A percentile compares a stretch with the other conserved stretches of the same genome.
These are phyloP conservation scores for Neolamprologus variostigma DNA, from an alignment of 2,113 vertebrate species.

Conservation along the genomic window DNA sequence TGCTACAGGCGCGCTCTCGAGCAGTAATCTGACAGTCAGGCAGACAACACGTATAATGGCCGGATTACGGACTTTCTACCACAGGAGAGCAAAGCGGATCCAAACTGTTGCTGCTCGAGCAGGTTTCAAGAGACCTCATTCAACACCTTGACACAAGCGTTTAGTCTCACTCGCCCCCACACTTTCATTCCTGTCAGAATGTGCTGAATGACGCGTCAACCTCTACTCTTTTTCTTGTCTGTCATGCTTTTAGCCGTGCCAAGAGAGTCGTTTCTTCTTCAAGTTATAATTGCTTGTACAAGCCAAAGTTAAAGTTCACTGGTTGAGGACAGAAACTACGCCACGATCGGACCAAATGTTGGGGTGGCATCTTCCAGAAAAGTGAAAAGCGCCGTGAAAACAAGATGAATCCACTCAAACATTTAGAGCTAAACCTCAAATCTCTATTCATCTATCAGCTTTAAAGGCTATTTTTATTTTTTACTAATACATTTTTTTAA, in stretches of 20 bases:
- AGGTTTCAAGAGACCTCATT: background rate
- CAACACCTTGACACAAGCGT: conserved; percentile 2
- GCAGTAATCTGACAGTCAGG: background rate
- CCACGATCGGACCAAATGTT: background rate
- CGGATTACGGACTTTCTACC: background rate
- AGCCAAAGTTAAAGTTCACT: background rate
- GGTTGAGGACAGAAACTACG: background rate
- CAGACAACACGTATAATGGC: background rate
- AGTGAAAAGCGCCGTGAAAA: background rate
- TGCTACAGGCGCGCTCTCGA: background rate
- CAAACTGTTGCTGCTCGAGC: background rate
- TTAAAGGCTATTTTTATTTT: background rate
- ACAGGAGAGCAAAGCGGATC: background rate
- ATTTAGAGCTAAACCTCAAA: background rate
- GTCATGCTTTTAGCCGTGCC: background rate
- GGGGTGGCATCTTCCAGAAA: background rate
- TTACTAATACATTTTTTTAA: background rate
- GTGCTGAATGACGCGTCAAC: background rate
- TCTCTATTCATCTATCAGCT: background rate
- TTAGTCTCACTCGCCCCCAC: background rate
- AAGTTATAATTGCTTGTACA: background rate
- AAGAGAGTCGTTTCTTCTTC: background rate
- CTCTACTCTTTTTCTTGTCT: background rate
- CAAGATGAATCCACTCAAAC: background rate
- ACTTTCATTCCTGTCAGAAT: background rate